These are phyloP conservation scores for Troides aeacus DNA, from an alignment of 2,888 invertebrate species.

Conservation along the genomic window DNA sequence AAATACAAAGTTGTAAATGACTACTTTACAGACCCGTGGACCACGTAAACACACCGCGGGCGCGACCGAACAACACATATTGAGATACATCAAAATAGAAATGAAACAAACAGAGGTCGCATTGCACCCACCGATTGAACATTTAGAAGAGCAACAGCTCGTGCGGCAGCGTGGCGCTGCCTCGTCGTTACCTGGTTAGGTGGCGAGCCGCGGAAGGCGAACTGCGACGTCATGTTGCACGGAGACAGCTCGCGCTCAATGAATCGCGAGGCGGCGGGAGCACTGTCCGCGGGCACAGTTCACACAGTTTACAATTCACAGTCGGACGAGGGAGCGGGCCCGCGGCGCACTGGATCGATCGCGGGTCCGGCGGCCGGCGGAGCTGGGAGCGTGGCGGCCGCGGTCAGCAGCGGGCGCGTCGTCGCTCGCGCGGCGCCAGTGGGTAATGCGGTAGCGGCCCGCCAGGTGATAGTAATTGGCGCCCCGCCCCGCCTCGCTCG, in stretches of 20 bases:
- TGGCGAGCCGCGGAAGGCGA: conserved; percentile 77
- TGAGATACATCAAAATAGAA: too few relatives aligned
- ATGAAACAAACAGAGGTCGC: neutral
- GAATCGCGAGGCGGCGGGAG: conserved; percentile 56
- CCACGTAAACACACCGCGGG: conserved; percentile 24
- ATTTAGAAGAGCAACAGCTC: conserved; percentile 1
- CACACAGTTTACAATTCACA: conserved; percentile 76
- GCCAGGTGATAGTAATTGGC: conserved; percentile 82
- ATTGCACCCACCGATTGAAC: conserved; percentile 7
- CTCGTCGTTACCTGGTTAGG: conserved; percentile 69
- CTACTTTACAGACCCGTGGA: conserved; percentile 8
- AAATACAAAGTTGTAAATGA: conserved; percentile 11
- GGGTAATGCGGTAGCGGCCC: conserved; percentile 83
- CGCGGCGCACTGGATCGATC: conserved; percentile 40
- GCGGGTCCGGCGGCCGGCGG: conserved; percentile 42
- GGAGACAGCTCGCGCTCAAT: conserved; percentile 37
- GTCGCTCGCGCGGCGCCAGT: conserved; percentile 81
- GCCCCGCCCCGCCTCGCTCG: conserved; percentile 71
- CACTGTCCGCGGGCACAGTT: conserved; percentile 75
- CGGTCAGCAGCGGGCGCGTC: conserved; percentile 75
- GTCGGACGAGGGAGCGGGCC: conserved; percentile 36
- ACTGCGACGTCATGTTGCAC: conserved; percentile 77
- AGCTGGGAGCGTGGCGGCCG: conserved; percentile 51
- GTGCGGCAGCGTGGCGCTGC: neutral
- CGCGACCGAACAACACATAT: neutral